phyloP scores from a whole-genome alignment of 2,888 invertebrate genomes.

The Harpalus rufipes region DNA sequence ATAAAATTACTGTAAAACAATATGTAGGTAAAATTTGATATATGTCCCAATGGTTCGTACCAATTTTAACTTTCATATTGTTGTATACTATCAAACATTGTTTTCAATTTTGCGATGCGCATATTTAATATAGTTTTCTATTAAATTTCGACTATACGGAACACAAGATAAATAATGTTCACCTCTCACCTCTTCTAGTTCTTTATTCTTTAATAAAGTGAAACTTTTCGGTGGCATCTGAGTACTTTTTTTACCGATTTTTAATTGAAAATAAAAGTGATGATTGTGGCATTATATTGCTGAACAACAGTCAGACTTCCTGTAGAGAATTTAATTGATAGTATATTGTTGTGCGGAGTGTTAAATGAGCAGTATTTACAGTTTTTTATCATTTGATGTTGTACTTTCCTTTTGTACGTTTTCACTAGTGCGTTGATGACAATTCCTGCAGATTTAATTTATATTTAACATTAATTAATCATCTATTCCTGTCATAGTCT shows the following conservation, averaged over 20 bases:
- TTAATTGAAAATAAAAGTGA: conserved; percentile 33
- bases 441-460: conserved; percentile 38
- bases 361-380: conserved; percentile 50
- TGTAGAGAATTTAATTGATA: conserved; percentile 47
- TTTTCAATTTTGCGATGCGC: neutral
- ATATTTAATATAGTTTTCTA: neutral
- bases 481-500: conserved; percentile 18
- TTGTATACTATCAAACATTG: too few relatives aligned
- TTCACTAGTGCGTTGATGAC: conserved; percentile 31
- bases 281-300: conserved; percentile 15
- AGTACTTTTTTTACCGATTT: neutral
- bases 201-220: neutral
- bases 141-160: too few relatives aligned
- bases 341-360: conserved; percentile 34
- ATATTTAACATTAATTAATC: conserved; percentile 18
- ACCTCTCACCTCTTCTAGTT: neutral
- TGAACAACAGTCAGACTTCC: conserved; percentile 19
- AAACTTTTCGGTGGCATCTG: conserved; percentile 3
- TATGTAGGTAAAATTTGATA: too few relatives aligned
- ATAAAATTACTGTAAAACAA: too few relatives aligned
- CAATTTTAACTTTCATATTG: too few relatives aligned
- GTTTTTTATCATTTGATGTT: conserved; percentile 29
- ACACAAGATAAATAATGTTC: neutral
- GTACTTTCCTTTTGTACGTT: conserved; percentile 46
- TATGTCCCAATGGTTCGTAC: too few relatives aligned